Base-by-base conservation (phyloP, 2,888 invertebrate species). In the Catocala nupta region DNA sequence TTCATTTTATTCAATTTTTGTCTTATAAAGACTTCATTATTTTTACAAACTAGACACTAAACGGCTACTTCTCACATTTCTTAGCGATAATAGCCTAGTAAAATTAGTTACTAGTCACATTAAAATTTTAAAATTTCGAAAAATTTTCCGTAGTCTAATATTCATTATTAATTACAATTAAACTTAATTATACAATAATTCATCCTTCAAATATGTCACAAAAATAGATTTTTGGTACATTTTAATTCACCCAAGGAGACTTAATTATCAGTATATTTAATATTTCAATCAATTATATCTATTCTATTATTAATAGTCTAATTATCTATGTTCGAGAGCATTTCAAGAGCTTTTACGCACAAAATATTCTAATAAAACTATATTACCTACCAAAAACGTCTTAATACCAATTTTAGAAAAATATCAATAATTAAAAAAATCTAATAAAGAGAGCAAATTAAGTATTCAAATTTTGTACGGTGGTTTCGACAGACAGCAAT, bases 391-490 rank as follows among this genome's bases (percentile, higher is more conserved):
- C 39, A 61, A 62, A 62, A 55, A 36, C 25, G 33, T 55, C 13
- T 65, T 60, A 62, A 60, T 55, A 62, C 56, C 49, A 25, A 25
- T 50, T 59, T 51, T 36, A 43, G 55, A 58, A 50, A 61, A 51
- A 47, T 55, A 47, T 49, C 51, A 64, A 63, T 53, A 63, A 63
- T 9, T 47, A 70, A 47, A 57, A 58, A 51, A 63, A 58, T 59
- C 12, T 7, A 12, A 59, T 56, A 56, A 76, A 78, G 80, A 83
- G 80, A 84, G 81, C 81, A 70, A 77, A 72, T 75, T 77, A 80
- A 75, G 70, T 73, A 70, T 77, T 79, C 59, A 49, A 75, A 75
- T 75, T 77, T 77, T 73, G 66, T 75, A 78, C 81, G 86, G 86
- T 86, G 86, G 85, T 86, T 66, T 77, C 59, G 43, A 58, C 45